Percentiles rank a stretch among this genome's conserved stretches.
Conservation (phyloP, 2,888 invertebrate species). For the Ariolimax columbianus region DNA sequence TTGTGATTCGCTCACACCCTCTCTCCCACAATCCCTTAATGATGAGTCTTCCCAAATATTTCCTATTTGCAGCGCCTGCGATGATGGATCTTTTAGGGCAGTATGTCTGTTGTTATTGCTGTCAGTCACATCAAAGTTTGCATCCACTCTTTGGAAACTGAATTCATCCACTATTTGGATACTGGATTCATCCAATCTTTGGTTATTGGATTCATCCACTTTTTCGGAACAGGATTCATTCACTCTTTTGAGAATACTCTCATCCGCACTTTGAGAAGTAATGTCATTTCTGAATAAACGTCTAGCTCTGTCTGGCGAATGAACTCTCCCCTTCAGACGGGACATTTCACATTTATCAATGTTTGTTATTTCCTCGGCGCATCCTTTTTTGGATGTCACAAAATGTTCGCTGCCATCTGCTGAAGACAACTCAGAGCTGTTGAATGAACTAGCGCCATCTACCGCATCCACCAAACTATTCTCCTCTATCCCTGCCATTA, state of each 20-base stretch:
- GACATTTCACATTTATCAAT: background rate
- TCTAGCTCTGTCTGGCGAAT: too few relatives aligned
- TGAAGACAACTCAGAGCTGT: conserved; percentile 23
- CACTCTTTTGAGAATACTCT: too few relatives aligned
- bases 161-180: background rate
- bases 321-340: background rate
- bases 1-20: too few relatives aligned
- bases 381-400: background rate
- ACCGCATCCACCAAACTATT: conserved; percentile 13
- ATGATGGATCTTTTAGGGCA: background rate
- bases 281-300: too few relatives aligned
- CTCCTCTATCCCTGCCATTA: conserved; percentile 61
- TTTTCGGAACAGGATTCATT: background rate
- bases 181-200: background rate
- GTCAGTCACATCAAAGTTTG: background rate
- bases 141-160: background rate
- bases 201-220: background rate
- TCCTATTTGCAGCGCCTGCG: background rate
- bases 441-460: conserved; percentile 45
- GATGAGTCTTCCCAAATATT: too few relatives aligned
- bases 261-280: too few relatives aligned
- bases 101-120: background rate
- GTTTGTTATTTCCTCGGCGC: background rate
- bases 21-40: too few relatives aligned
- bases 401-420: background rate